Percentiles rank a stretch among this genome's conserved stretches.
Conservation (phyloP, 1,140 invertebrate genomes). For the Drosophila elegans region DNA sequence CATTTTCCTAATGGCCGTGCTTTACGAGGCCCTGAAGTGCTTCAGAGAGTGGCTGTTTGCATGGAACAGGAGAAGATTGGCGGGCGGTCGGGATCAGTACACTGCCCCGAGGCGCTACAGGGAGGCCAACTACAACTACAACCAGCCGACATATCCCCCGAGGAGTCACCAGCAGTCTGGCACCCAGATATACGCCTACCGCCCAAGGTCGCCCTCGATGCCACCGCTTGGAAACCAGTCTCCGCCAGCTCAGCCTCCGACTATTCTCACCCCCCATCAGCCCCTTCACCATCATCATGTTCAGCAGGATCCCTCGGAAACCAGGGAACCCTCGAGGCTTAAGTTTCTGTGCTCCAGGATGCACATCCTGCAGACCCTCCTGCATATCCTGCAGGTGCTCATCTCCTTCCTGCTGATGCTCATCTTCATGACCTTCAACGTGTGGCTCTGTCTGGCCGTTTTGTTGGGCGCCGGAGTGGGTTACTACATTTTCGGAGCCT, state of each 20-base stretch:
- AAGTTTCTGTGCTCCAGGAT: constrained; percentile 5
- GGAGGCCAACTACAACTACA: constrained; percentile 2
- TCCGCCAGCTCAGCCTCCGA: not conserved
- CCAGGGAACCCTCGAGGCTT: not conserved
- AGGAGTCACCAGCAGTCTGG: not conserved
- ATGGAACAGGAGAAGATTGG: constrained; percentile 3
- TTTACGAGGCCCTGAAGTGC: constrained; percentile 60
- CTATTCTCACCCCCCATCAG: not conserved
- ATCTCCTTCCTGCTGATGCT: constrained; percentile 97
- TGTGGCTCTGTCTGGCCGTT: constrained; percentile 91
- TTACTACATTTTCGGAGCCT: constrained; percentile 93
- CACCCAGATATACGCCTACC: constrained; percentile 9
- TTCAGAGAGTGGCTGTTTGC: constrained; percentile 56
- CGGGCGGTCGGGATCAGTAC: constrained; percentile 24
- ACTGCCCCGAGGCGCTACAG: not conserved
- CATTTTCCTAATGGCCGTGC: constrained; percentile 61
- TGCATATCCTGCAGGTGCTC: constrained; percentile 95
- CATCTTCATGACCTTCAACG: constrained; percentile 97
- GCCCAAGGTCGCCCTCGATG: constrained; percentile 1
- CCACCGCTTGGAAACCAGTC: not conserved
- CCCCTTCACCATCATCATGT: constrained; percentile 4
- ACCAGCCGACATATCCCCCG: constrained; percentile 1
- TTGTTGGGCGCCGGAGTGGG: constrained; percentile 94
- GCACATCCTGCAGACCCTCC: constrained; percentile 93
- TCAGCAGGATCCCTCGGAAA: not conserved